phyloP scores from a whole-genome alignment of 2,888 invertebrate species.

The Trachelus iudaicus region DNA sequence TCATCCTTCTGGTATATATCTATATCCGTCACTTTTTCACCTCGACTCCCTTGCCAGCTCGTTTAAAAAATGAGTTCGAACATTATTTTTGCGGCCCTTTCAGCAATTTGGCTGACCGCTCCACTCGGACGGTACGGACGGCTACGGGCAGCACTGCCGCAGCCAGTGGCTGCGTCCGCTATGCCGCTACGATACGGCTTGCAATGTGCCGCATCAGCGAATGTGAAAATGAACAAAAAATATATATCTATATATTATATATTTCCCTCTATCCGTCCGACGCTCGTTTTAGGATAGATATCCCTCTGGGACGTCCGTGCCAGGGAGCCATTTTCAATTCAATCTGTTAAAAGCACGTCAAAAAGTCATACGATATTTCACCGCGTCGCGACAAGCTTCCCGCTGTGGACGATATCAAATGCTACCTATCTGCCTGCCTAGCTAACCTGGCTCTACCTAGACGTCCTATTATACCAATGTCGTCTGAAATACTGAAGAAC shows the following conservation, averaged over 20 bases:
- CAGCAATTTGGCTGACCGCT: conserved; percentile 40
- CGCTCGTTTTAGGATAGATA: conserved; percentile 54
- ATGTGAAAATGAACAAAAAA: conserved; percentile 54
- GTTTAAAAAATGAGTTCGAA: conserved; percentile 53
- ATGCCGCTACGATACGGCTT: conserved; percentile 28
- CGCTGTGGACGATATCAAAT: background rate
- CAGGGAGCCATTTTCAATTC: conserved; percentile 62
- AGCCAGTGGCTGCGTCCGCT: conserved; percentile 3
- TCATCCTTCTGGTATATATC: conserved; percentile 28
- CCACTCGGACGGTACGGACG: conserved; percentile 30
- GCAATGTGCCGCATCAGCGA: conserved; percentile 59
- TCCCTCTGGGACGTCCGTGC: conserved; percentile 52
- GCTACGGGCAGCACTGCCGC: background rate
- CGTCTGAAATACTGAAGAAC: background rate
- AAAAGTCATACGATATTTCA: conserved; percentile 63
- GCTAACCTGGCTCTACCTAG: background rate
- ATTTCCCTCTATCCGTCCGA: conserved; percentile 32
- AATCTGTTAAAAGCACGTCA: conserved; percentile 63
- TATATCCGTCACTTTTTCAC: conserved; percentile 52
- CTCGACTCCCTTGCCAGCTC: conserved; percentile 29
- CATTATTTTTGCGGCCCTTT: conserved; percentile 53
- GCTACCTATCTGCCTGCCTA: background rate
- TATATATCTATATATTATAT: conserved; percentile 24
- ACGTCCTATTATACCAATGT: background rate
- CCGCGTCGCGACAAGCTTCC: conserved; percentile 24